phyloP scores from a whole-genome alignment of 2,888 invertebrate genomes.

The Tortrix viridana region DNA sequence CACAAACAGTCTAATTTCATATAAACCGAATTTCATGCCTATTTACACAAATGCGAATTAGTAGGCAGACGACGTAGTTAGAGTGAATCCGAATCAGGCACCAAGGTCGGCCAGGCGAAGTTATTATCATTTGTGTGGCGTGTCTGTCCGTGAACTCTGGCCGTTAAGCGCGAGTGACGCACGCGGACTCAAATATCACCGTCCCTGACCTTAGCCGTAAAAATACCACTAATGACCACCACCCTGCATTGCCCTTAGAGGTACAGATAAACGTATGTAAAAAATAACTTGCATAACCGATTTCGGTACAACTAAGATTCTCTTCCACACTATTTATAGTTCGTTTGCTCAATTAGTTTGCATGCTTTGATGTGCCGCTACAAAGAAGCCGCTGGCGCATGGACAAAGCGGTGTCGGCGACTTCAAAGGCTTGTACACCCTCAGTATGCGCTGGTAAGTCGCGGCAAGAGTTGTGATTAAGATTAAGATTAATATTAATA shows the following conservation, averaged over 20 bases:
- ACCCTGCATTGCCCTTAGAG: neutral
- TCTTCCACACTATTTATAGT: too few species aligned
- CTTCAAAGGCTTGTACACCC: too few species aligned
- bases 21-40: conserved; percentile 37
- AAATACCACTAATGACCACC: conserved; percentile 55
- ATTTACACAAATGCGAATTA: conserved; percentile 55
- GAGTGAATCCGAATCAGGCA: conserved; percentile 78
- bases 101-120: conserved; percentile 70
- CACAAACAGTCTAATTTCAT: neutral
- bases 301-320: too few species aligned
- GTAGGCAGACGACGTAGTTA: conserved; percentile 77
- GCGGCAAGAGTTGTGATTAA: too few species aligned
- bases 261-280: too few species aligned
- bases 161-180: conserved; percentile 71
- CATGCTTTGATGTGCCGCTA: too few species aligned
- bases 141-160: conserved; percentile 77
- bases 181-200: conserved; percentile 71
- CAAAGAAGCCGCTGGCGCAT: too few species aligned
- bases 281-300: too few species aligned
- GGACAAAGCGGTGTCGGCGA: too few species aligned
- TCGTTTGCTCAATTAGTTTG: too few species aligned
- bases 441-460: too few species aligned
- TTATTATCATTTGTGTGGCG: conserved; percentile 80
- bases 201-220: conserved; percentile 71
- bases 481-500: too few species aligned